Percentiles rank a stretch among this genome's conserved stretches.
Conservation (phyloP, 2,113 vertebrate species). For the Tenrec ecaudatus region DNA sequence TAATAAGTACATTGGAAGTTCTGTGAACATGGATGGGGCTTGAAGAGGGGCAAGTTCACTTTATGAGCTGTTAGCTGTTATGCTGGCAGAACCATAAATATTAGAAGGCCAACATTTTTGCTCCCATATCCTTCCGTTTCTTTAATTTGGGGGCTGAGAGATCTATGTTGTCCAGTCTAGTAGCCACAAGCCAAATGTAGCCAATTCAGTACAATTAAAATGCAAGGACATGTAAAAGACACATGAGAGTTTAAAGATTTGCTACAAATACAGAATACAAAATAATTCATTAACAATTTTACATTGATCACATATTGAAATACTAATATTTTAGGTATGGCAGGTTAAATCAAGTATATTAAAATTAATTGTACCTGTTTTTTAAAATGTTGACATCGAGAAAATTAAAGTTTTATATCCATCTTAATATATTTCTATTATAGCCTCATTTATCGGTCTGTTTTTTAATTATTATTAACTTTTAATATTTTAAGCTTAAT, state of each 20-base stretch:
- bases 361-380: not conserved
- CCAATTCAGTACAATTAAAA: not conserved
- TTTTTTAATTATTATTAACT: not conserved
- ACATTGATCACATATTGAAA: conserved; percentile 2
- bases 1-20: not conserved
- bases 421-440: not conserved
- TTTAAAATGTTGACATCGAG: not conserved
- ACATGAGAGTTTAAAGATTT: not conserved
- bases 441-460: not conserved
- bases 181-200: not conserved
- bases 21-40: not conserved
- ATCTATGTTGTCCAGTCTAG: not conserved
- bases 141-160: too few relatives aligned
- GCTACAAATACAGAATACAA: not conserved
- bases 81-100: not conserved
- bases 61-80: not conserved
- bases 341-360: conserved; percentile 29
- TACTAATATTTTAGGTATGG: not conserved
- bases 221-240: not conserved
- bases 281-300: not conserved
- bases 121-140: not conserved
- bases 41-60: not conserved
- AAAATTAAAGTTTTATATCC: not conserved
- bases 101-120: not conserved
- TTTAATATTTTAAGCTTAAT: too few relatives aligned